Evolutionary conservation across 2,113 vertebrate species (phyloP).

Genomic region (Lophius piscatorius): DNA sequence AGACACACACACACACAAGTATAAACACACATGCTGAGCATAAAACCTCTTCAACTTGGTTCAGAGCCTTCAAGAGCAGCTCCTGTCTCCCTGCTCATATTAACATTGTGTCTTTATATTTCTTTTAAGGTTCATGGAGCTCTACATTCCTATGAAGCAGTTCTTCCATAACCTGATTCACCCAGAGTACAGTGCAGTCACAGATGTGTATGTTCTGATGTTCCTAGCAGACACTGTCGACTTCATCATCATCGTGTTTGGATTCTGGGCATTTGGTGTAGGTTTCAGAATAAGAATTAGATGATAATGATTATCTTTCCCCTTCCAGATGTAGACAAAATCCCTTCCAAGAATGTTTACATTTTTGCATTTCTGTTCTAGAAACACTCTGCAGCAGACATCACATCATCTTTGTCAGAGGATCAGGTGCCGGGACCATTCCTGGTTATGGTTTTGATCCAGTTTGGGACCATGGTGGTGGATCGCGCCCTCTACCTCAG

Average conservation of each 20-base stretch:
- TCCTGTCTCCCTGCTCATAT: neutral
- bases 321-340: neutral
- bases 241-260: constrained; percentile 98
- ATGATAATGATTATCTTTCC: neutral
- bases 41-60: no score
- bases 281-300: constrained; percentile 27
- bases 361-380: constrained; percentile 53
- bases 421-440: constrained; percentile 96
- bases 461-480: constrained; percentile 98
- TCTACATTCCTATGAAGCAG: constrained; percentile 92
- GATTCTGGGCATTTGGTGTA: constrained; percentile 98
- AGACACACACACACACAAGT: no score
- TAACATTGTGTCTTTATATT: neutral
- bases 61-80: no score
- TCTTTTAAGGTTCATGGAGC: constrained; percentile 84
- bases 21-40: no score
- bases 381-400: constrained; percentile 98
- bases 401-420: constrained; percentile 95
- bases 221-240: constrained; percentile 97
- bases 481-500: constrained; percentile 95
- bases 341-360: neutral
- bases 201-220: constrained; percentile 98
- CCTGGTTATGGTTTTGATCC: constrained; percentile 97
- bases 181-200: constrained; percentile 97
- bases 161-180: constrained; percentile 98